Base-by-base conservation (phyloP, 1,140 invertebrate genomes). In the Pygmarrhopalites habei region DNA sequence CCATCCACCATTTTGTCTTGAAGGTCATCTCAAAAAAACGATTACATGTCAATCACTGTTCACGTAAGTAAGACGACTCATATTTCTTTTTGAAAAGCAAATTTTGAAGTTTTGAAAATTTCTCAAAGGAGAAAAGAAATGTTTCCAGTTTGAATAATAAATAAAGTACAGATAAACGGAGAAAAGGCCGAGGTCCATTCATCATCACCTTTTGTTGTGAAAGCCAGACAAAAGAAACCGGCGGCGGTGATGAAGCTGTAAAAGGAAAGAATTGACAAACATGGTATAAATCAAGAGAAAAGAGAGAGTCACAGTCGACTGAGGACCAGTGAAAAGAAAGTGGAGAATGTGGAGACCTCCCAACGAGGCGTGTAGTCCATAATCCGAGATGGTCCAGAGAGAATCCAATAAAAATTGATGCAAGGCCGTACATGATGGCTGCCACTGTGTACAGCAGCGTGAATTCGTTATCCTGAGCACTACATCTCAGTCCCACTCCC, bases 401-500 rank as follows among this genome's bases (percentile, higher is more conserved):
- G 26, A 66, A 65, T 25, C 67, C 67, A 52, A 66, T 61, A 14
- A 69, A 30, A 39, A 69, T 49, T 4, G 67, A 52, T 21, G 67
- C 58, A 21, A 66, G 15, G 0, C 67, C 67, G 39, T 58, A 69
- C 0, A 39, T 35, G 1, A 69, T 64, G 0, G 60, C 51, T 39
- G 67, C 67, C 10, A 66, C 39, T 29, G 61, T 66, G 30, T 66
- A 69, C 14, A 69, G 44, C 21, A 66, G 58, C 1, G 28, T 66
- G 52, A 69, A 46, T 19, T 55, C 26, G 7, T 55, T 41, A 1
- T 49, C 30, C 43, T 64, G 62, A 12, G 32, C 29, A 17, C 44
- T 49, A 25, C 62, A 64, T 26, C 46, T 44, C 26, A 14, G 4
- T 12, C 35, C 55, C 15, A 32, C 14, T 28, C 15, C 25, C 28